phyloP scores from a whole-genome alignment of 2,797 vertebrate species.

The Heliangelus exortis region DNA sequence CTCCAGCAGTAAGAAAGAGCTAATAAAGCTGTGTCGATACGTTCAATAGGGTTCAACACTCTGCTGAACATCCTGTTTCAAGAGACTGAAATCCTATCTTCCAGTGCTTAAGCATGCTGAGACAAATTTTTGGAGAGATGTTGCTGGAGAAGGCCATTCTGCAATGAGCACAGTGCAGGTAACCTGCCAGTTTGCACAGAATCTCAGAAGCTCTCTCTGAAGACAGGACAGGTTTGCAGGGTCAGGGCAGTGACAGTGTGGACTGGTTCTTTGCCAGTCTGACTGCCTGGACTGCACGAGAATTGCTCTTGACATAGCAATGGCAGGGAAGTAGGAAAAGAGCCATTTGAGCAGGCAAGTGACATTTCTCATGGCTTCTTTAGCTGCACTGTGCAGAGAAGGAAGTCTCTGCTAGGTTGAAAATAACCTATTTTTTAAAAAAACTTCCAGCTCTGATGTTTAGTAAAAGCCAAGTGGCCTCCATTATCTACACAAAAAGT shows the following conservation, averaged over 20 bases:
- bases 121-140: not conserved
- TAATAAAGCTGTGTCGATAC: not conserved
- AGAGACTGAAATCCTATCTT: not conserved
- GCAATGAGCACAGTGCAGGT: not conserved
- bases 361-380: conserved; percentile 25
- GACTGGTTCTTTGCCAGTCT: not conserved
- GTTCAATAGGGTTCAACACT: not conserved
- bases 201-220: not conserved
- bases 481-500: conserved; percentile 34
- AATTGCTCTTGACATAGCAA: not conserved
- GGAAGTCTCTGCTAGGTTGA: not conserved
- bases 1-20: not conserved
- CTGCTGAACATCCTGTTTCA: not conserved
- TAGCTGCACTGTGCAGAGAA: not conserved
- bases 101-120: not conserved
- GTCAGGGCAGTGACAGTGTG: not conserved
- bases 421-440: conserved; percentile 34
- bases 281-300: not conserved
- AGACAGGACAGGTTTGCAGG: not conserved
- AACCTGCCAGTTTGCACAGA: not conserved
- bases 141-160: not conserved
- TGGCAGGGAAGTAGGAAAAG: not conserved
- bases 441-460: conserved; percentile 8
- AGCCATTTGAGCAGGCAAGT: not conserved
- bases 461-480: conserved; percentile 47